Conservation (phyloP, 2,113 vertebrate species). For the Indri indri region DNA sequence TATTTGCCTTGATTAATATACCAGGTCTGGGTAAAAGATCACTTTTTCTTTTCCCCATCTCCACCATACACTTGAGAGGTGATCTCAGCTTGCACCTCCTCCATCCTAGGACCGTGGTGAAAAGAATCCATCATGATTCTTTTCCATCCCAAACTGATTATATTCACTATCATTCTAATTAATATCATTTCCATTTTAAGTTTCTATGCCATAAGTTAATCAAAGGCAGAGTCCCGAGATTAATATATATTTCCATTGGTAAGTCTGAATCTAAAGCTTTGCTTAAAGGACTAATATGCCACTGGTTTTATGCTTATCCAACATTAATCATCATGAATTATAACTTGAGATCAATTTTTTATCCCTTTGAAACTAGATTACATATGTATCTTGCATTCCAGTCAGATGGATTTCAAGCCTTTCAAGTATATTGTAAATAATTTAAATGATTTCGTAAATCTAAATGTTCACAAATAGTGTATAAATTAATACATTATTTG, state of each 20-base stretch:
- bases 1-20: not conserved
- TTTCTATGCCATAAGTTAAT: not conserved
- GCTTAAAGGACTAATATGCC: not conserved
- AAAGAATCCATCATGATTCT: not conserved
- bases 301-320: not conserved
- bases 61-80: not conserved
- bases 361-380: conserved; percentile 37
- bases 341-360: not conserved
- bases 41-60: not conserved
- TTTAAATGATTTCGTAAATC: not conserved
- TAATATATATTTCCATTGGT: not conserved
- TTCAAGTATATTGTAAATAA: conserved; percentile 53
- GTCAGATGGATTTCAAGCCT: conserved; percentile 28
- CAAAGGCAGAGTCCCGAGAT: not conserved
- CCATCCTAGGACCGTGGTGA: not conserved
- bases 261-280: conserved; percentile 17
- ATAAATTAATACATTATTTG: not conserved
- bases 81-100: not conserved
- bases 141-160: not conserved
- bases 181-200: not conserved
- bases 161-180: not conserved
- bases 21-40: not conserved
- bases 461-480: not conserved
- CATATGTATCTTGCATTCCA: not conserved
- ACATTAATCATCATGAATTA: conserved; percentile 56